Evolutionary conservation across 2,113 vertebrate genomes (phyloP).

Genomic region (Agapornis roseicollis): DNA sequence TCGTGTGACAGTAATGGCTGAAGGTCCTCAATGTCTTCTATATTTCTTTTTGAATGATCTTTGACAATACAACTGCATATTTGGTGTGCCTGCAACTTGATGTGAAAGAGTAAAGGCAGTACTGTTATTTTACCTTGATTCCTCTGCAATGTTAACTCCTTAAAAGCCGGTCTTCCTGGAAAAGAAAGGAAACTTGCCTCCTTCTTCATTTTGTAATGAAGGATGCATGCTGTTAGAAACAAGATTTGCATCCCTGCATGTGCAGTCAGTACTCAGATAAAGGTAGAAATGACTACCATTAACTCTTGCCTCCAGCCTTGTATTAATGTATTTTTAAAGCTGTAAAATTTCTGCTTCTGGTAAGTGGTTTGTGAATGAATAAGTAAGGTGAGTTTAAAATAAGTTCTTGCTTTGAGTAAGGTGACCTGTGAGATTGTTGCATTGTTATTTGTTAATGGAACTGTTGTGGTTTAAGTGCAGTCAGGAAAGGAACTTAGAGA

Average conservation of each 20-base stretch:
- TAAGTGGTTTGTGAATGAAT: not conserved
- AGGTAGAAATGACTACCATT: slow-evolving; percentile 11
- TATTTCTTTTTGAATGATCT: not conserved
- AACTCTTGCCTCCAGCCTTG: not conserved
- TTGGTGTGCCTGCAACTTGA: not conserved
- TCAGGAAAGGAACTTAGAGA: not conserved
- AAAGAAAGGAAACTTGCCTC: not conserved
- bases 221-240: not conserved
- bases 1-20: not conserved
- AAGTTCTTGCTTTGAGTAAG: not conserved
- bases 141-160: not conserved
- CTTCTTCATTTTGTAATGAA: not conserved
- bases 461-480: no score
- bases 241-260: not conserved
- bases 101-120: not conserved
- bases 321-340: slow-evolving; percentile 28
- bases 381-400: not conserved
- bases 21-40: not conserved
- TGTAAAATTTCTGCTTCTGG: not conserved
- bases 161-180: not conserved
- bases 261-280: not conserved
- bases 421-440: not conserved
- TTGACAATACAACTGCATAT: not conserved
- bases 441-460: not conserved
- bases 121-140: not conserved